Conservation (phyloP, 2,113 vertebrate genomes). For the Labrus mixtus region DNA sequence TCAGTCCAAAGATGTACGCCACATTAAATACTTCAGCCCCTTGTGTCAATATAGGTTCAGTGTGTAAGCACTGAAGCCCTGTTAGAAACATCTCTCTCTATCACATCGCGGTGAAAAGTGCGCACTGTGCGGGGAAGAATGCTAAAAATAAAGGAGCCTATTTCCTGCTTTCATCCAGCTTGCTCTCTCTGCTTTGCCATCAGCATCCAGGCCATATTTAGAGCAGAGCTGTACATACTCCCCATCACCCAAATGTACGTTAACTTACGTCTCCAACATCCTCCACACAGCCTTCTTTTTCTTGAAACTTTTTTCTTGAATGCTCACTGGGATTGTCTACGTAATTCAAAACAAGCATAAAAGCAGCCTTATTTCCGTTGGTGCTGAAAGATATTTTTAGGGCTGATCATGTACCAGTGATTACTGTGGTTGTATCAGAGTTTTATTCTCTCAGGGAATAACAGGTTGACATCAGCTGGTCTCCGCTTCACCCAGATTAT, state of each 20-base stretch:
- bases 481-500: too few relatives aligned
- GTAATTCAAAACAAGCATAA: too few relatives aligned
- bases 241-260: background rate
- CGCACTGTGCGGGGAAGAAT: conserved; percentile 13
- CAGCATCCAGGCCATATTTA: conserved; percentile 56
- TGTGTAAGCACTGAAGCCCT: conserved; percentile 21
- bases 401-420: too few relatives aligned
- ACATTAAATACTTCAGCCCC: background rate
- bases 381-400: too few relatives aligned
- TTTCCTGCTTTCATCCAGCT: conserved; percentile 42
- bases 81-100: conserved; percentile 55
- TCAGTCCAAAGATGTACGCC: background rate
- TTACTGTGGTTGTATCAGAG: too few relatives aligned
- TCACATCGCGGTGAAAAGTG: conserved; percentile 61
- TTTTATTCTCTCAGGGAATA: too few relatives aligned
- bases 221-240: conserved; percentile 22
- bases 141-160: conserved; percentile 69
- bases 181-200: conserved; percentile 22
- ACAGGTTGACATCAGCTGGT: too few relatives aligned
- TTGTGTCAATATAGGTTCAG: background rate
- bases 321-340: too few relatives aligned
- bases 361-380: too few relatives aligned
- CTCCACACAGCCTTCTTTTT: background rate
- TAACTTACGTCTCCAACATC: conserved; percentile 5
- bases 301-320: too few relatives aligned